phyloP scores from a whole-genome alignment of 37 sponge, comb jelly and placozoan genomes.

The Bolinopsis microptera region DNA sequence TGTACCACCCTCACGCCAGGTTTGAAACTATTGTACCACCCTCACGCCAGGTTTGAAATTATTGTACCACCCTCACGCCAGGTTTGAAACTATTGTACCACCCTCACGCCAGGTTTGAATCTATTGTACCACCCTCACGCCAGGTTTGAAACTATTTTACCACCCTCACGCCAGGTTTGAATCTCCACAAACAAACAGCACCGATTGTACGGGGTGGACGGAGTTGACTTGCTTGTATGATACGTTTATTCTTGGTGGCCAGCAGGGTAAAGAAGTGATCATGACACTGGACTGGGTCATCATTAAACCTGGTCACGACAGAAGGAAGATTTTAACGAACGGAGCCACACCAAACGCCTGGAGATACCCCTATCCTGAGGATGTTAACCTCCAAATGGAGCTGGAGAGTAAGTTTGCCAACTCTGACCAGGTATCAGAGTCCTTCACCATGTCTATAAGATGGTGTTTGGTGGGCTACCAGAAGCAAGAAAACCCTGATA shows the following conservation, averaged over 20 bases:
- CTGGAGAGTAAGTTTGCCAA: neutral
- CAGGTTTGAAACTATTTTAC: no score
- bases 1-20: no score
- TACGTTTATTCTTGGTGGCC: neutral
- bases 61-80: no score
- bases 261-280: neutral
- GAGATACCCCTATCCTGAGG: neutral
- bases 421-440: neutral
- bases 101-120: no score
- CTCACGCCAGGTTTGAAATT: no score
- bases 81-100: no score
- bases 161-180: neutral
- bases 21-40: no score
- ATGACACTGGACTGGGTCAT: conserved; percentile 3
- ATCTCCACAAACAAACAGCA: neutral
- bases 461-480: neutral
- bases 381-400: neutral
- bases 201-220: neutral
- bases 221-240: neutral
- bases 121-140: no score
- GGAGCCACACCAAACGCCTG: neutral
- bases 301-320: neutral
- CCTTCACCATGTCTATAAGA: neutral
- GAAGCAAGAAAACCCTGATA: neutral
- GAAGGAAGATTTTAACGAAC: neutral